These are phyloP conservation scores for Pseudorectes ferrugineus DNA, from an alignment of 2,113 vertebrate species.

Conservation along the genomic window DNA sequence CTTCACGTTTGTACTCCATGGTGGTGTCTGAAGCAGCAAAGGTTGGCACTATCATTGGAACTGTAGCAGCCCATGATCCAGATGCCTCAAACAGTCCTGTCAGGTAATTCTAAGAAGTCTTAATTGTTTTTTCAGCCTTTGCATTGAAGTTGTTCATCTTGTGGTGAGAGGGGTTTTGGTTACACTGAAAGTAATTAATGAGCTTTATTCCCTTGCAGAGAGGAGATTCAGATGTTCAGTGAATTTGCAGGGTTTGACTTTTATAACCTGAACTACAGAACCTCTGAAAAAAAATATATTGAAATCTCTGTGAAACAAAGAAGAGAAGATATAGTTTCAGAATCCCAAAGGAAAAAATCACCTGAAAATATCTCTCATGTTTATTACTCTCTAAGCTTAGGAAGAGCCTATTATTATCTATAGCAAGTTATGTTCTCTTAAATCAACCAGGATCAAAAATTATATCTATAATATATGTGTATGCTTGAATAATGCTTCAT, in stretches of 20 bases:
- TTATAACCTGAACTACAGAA: not conserved
- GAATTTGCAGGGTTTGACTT: not conserved
- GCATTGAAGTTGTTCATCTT: not conserved
- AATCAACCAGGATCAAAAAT: not conserved
- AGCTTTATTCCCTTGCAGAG: not conserved
- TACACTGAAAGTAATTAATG: not conserved
- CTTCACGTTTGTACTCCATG: constrained; percentile 79
- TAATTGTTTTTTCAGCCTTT: not conserved
- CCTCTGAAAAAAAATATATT: not conserved
- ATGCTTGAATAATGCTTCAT: not conserved
- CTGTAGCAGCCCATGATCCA: constrained; percentile 88
- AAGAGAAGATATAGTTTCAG: not conserved
- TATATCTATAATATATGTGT: no score
- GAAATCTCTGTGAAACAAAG: not conserved
- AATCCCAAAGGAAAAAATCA: not conserved
- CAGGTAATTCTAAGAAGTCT: constrained; percentile 74
- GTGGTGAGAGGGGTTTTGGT: not conserved
- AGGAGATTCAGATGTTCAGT: not conserved
- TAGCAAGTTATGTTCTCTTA: not conserved
- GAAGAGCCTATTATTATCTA: not conserved
- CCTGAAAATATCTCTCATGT: not conserved
- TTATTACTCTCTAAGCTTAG: not conserved
- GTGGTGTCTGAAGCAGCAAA: constrained; percentile 88
- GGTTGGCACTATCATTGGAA: constrained; percentile 88
- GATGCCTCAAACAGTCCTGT: constrained; percentile 86